These are phyloP conservation scores for Cheilinus undulatus DNA, from an alignment of 2,113 vertebrate genomes.

Conservation along the genomic window DNA sequence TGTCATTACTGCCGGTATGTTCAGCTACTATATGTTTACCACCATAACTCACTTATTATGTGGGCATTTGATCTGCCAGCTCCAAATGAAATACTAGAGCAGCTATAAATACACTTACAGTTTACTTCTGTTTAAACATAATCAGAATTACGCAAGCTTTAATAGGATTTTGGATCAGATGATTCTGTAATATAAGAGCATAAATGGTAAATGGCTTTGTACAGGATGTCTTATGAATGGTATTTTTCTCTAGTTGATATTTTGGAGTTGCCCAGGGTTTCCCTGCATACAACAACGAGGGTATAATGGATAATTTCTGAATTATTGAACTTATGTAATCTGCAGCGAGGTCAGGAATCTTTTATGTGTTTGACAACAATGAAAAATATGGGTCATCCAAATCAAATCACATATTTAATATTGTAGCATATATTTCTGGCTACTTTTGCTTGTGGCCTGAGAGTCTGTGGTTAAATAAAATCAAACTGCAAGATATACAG, in stretches of 20 bases:
- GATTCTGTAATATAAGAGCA: neutral
- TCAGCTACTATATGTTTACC: no score
- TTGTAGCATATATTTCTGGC: neutral
- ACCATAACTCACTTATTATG: neutral
- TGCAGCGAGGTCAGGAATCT: neutral
- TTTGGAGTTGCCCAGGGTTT: neutral
- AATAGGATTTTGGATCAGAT: neutral
- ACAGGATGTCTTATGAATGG: neutral
- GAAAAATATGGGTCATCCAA: neutral
- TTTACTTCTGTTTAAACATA: neutral
- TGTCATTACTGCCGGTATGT: no score
- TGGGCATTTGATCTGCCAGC: neutral
- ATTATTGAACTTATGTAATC: slow-evolving; percentile 27
- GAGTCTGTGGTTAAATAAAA: neutral
- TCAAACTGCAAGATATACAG: no score
- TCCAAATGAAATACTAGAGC: neutral
- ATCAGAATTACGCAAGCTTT: neutral
- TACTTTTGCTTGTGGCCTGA: slow-evolving; percentile 19
- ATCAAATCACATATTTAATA: slow-evolving; percentile 42
- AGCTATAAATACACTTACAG: neutral
- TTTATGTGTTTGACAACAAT: neutral
- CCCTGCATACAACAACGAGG: neutral
- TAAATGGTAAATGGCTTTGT: neutral
- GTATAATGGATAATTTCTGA: slow-evolving; percentile 9
- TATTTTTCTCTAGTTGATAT: slow-evolving; percentile 7